Conservation (phyloP, 30 jellyfish, hydroid and myxozoan species). For the Cassiopea andromeda region DNA sequence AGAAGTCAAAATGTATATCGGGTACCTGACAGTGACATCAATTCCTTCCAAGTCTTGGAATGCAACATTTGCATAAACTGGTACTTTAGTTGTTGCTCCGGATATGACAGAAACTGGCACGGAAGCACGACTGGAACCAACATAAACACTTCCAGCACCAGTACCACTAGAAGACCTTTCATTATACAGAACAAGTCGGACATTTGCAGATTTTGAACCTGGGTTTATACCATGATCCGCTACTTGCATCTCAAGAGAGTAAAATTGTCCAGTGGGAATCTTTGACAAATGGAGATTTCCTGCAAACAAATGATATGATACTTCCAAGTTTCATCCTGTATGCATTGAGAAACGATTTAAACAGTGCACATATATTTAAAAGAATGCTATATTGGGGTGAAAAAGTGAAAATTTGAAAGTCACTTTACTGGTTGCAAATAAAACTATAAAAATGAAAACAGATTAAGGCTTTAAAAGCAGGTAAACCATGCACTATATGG, state of each 20-base stretch:
- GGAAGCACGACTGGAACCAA: slow-evolving; percentile 68
- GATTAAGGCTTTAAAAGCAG: too few species aligned
- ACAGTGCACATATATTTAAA: too few species aligned
- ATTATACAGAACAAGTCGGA: slow-evolving; percentile 47
- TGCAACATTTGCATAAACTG: slow-evolving; percentile 85
- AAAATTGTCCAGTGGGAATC: slow-evolving; percentile 55
- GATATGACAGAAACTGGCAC: slow-evolving; percentile 43
- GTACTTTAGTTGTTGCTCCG: slow-evolving; percentile 64
- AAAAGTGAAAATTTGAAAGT: too few species aligned
- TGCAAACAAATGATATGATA: slow-evolving; percentile 5
- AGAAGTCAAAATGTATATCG: background rate
- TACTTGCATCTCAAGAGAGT: slow-evolving; percentile 55
- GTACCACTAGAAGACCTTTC: slow-evolving; percentile 42
- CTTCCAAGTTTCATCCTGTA: background rate
- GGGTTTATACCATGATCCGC: slow-evolving; percentile 57
- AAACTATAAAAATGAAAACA: too few species aligned
- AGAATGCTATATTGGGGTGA: too few species aligned
- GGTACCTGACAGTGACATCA: slow-evolving; percentile 63
- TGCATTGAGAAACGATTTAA: background rate
- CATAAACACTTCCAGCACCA: slow-evolving; percentile 75
- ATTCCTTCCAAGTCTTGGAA: slow-evolving; percentile 76
- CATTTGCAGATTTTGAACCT: slow-evolving; percentile 36
- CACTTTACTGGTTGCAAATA: too few species aligned
- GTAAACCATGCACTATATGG: too few species aligned
- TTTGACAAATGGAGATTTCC: slow-evolving; percentile 47